phyloP scores from a whole-genome alignment of 2,888 invertebrate species.

The Apotomis turbidana region DNA sequence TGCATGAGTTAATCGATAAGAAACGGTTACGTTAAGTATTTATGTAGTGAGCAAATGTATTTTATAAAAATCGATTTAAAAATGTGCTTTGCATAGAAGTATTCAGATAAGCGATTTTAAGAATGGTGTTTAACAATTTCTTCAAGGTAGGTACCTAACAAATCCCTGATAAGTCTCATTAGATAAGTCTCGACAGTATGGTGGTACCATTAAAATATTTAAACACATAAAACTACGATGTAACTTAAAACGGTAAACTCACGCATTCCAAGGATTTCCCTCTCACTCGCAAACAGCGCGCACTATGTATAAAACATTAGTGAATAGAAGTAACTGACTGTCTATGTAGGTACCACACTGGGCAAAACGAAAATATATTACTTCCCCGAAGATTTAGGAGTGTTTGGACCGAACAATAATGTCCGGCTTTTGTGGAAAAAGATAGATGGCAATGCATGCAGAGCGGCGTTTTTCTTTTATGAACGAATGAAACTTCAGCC shows the following conservation, averaged over 20 bases:
- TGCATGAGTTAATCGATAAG: not conserved
- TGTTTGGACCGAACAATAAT: slow-evolving; percentile 85
- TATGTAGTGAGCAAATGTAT: not conserved
- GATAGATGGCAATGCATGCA: slow-evolving; percentile 84
- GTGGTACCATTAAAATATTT: too few species aligned
- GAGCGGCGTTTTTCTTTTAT: slow-evolving; percentile 82
- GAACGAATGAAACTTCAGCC: slow-evolving; percentile 77
- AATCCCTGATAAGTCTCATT: too few species aligned
- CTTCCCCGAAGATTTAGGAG: slow-evolving; percentile 84
- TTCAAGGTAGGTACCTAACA: too few species aligned
- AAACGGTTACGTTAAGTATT: not conserved
- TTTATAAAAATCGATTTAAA: too few species aligned
- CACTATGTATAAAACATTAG: slow-evolving; percentile 78
- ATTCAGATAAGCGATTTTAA: too few species aligned
- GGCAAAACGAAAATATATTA: slow-evolving; percentile 85
- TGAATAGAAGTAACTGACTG: slow-evolving; percentile 75
- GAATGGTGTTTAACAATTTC: too few species aligned
- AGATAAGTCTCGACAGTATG: too few species aligned
- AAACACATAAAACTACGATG: too few species aligned
- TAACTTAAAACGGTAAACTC: not conserved
- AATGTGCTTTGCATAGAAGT: too few species aligned
- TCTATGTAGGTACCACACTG: slow-evolving; percentile 79
- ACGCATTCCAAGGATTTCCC: not conserved
- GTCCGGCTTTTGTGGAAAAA: slow-evolving; percentile 85
- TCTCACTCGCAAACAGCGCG: slow-evolving; percentile 50